Evolutionary conservation across 35 echinoderm and acorn worm genomes (phyloP).

Genomic region (Amphiura filiformis): DNA sequence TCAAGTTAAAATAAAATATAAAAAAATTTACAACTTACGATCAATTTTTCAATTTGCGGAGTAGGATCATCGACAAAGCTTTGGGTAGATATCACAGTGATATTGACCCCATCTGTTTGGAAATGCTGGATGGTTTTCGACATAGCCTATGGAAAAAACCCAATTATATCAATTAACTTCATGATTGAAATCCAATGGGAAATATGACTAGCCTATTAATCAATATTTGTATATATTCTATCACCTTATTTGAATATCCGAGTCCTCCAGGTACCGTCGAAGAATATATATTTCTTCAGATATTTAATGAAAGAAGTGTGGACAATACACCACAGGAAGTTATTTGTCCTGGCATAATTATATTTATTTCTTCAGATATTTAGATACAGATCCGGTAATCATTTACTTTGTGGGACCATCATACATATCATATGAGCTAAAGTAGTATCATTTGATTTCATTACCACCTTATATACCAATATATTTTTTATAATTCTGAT

Average conservation of each 20-base stretch:
- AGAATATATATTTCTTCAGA: neutral
- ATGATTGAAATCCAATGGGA: neutral
- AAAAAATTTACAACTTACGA: too few relatives aligned
- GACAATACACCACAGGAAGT: too few relatives aligned
- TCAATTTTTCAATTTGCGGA: conserved; percentile 54
- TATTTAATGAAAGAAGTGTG: too few relatives aligned
- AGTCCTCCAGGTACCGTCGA: neutral
- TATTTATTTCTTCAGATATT: neutral
- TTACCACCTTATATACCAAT: too few relatives aligned
- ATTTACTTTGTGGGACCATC: too few relatives aligned
- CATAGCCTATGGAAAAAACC: conserved; percentile 61
- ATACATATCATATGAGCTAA: too few relatives aligned
- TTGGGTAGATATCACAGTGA: conserved; percentile 56
- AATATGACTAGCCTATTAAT: neutral
- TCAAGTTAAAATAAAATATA: too few relatives aligned
- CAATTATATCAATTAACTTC: too few relatives aligned
- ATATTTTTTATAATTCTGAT: too few relatives aligned
- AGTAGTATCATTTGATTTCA: too few relatives aligned
- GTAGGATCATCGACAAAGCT: conserved; percentile 74
- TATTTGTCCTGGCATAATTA: neutral
- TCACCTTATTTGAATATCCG: neutral
- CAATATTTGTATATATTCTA: neutral
- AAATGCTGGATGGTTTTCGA: conserved; percentile 62
- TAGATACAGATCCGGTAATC: neutral
- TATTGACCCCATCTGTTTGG: conserved; percentile 49